Percentiles rank a stretch among this genome's conserved stretches.
Evolutionary conservation across 2,113 vertebrate genomes (phyloP).

Genomic region (Engystomops pustulosus): DNA sequence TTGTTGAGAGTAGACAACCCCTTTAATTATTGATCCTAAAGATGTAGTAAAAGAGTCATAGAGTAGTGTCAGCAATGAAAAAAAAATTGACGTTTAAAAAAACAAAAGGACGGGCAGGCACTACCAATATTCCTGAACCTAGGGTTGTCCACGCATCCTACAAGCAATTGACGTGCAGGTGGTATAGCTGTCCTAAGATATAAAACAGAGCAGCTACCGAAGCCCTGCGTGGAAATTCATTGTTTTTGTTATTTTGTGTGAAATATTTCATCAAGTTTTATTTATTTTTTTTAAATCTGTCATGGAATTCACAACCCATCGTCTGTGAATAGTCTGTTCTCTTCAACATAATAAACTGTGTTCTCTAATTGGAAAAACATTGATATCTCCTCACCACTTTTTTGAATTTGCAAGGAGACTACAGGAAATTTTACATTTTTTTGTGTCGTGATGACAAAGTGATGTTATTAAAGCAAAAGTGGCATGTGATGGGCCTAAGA

Average conservation of each 20-base stretch:
- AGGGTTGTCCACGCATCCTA: too few relatives aligned
- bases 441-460: background rate
- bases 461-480: constrained; percentile 16
- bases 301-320: background rate
- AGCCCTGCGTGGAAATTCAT: background rate
- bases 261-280: too few relatives aligned
- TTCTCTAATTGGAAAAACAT: constrained; percentile 12
- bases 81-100: too few relatives aligned
- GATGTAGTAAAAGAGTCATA: too few relatives aligned
- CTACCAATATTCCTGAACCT: too few relatives aligned
- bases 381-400: constrained; percentile 1
- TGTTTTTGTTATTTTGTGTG: background rate
- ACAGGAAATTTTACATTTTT: background rate
- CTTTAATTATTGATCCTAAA: too few relatives aligned
- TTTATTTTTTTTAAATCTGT: too few relatives aligned
- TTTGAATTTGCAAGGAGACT: background rate
- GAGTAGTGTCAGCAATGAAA: too few relatives aligned
- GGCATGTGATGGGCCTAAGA: background rate
- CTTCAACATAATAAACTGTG: background rate
- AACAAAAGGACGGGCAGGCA: too few relatives aligned
- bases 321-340: background rate
- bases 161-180: too few relatives aligned
- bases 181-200: too few relatives aligned
- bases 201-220: background rate
- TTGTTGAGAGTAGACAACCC: too few relatives aligned